phyloP scores from a whole-genome alignment of 1,140 invertebrate genomes.

The Drosophila nebulosa region DNA sequence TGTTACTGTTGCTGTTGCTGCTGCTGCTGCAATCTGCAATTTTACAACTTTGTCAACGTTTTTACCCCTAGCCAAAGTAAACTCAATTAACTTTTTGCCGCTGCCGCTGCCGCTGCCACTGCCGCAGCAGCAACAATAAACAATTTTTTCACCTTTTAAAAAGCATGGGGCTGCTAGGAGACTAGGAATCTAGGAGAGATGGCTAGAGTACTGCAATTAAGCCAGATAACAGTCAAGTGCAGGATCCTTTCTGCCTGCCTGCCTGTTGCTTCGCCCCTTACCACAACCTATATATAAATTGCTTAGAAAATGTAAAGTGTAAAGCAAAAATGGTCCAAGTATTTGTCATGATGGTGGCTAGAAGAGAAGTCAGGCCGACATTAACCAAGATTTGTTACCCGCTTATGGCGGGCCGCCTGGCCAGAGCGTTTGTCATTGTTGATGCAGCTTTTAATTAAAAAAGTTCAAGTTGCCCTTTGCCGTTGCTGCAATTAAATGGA shows the following conservation, averaged over 20 bases:
- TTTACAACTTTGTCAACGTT: slow-evolving; percentile 76
- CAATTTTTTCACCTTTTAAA: slow-evolving; percentile 65
- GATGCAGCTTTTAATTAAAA: slow-evolving; percentile 73
- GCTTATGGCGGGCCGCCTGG: slow-evolving; percentile 33
- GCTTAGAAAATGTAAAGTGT: slow-evolving; percentile 73
- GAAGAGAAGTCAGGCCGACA: slow-evolving; percentile 48
- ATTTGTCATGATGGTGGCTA: slow-evolving; percentile 65
- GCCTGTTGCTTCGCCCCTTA: slow-evolving; percentile 5
- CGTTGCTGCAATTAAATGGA: slow-evolving; percentile 51
- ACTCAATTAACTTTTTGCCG: slow-evolving; percentile 76
- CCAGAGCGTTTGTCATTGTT: slow-evolving; percentile 51
- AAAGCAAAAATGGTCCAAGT: slow-evolving; percentile 36
- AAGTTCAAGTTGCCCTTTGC: slow-evolving; percentile 42
- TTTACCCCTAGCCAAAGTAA: slow-evolving; percentile 67
- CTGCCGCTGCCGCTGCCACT: slow-evolving; percentile 26
- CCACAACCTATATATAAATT: slow-evolving; percentile 62
- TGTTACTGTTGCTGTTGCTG: not conserved
- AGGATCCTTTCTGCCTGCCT: slow-evolving; percentile 23
- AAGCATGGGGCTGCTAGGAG: not conserved
- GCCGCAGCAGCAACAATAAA: slow-evolving; percentile 61
- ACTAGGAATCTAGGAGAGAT: not conserved
- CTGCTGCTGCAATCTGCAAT: slow-evolving; percentile 35
- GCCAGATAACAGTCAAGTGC: slow-evolving; percentile 73
- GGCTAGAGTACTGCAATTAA: slow-evolving; percentile 61
- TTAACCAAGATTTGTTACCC: slow-evolving; percentile 75